Evolutionary conservation across 1,140 invertebrate species (phyloP), one percentile per base, ranked within the genome.

Genomic region (Reticulitermes speratus): DNA sequence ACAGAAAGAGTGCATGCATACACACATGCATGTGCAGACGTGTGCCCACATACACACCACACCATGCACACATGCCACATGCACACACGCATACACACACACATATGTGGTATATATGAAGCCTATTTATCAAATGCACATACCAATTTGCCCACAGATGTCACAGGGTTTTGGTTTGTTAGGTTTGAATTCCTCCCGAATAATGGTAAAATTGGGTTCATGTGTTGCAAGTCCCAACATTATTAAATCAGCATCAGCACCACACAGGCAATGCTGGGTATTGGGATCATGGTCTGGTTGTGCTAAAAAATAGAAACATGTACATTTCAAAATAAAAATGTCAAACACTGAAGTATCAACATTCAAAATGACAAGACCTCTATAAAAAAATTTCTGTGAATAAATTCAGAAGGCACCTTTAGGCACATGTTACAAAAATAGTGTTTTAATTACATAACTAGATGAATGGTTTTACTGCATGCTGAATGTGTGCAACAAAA

Each of bases 201-300:
- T 98, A 87, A 98, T 98, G 0, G 98, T 99, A 90, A 99, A 99
- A 92, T 99, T 97, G 3, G 97, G 97, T 92, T 99, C 99, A 91
- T 99, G 99, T 0, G 99, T 99, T 2, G 99, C 99, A 38, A 99
- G 92, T 45, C 99, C 99, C 90, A 99, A 92, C 97, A 99, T 99
- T 89, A 99, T 99, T n/a, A 99, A 94, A 94, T 99, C 98, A 44
- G 98, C 97, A 92, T 99, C 99, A 23, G 99, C 99, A 87, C 99
- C 99, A 92, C 98, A 99, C 2, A 99, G 91, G 88, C 98, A 98
- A 91, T 99, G 99, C 87, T 97, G 96, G 0, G 98, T 99, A 90
- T 99, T 99, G 0, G 99, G 97, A 91, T 99, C 97, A 92, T 99
- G 98, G 91, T 98, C 95, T 0, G 97, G 97, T 91, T 98, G 97